phyloP scores from a whole-genome alignment of 2,797 vertebrate species.

The Malurus leucopterus region DNA sequence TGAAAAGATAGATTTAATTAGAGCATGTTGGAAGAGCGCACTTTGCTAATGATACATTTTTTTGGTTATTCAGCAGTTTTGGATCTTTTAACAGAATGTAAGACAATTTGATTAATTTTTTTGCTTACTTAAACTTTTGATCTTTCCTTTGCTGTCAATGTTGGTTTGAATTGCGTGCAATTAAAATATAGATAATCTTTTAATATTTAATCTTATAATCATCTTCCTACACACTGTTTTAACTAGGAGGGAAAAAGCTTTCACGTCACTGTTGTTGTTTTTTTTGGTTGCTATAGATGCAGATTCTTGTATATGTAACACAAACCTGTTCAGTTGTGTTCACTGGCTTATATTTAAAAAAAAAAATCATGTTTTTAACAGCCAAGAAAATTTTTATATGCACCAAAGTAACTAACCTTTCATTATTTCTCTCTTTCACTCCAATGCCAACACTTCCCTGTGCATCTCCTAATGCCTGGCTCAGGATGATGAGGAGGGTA shows the following conservation, averaged over 20 bases:
- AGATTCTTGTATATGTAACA: constrained; percentile 10
- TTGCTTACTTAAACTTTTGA: constrained; percentile 45
- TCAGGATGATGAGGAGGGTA: constrained; percentile 98
- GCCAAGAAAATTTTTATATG: constrained; percentile 32
- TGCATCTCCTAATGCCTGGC: constrained; percentile 57
- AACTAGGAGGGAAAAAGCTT: constrained; percentile 21
- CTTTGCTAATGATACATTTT: neutral
- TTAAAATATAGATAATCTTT: constrained; percentile 52
- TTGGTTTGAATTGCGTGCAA: constrained; percentile 6
- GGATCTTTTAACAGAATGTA: neutral
- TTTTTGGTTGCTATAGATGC: constrained; percentile 56
- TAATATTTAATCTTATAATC: constrained; percentile 64
- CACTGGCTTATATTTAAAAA: neutral
- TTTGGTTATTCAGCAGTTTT: neutral
- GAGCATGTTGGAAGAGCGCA: neutral
- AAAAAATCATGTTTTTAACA: constrained; percentile 17
- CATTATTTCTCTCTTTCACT: constrained; percentile 73
- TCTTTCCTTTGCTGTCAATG: constrained; percentile 15
- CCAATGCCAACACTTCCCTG: constrained; percentile 66
- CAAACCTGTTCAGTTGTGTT: constrained; percentile 30
- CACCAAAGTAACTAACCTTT: constrained; percentile 68
- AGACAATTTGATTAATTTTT: constrained; percentile 51
- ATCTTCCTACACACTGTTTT: constrained; percentile 51
- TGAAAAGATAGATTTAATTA: neutral
- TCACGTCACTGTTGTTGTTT: constrained; percentile 11